Evolutionary conservation across 2,113 vertebrate genomes (phyloP).

Genomic region (Rhinolophus sinicus): DNA sequence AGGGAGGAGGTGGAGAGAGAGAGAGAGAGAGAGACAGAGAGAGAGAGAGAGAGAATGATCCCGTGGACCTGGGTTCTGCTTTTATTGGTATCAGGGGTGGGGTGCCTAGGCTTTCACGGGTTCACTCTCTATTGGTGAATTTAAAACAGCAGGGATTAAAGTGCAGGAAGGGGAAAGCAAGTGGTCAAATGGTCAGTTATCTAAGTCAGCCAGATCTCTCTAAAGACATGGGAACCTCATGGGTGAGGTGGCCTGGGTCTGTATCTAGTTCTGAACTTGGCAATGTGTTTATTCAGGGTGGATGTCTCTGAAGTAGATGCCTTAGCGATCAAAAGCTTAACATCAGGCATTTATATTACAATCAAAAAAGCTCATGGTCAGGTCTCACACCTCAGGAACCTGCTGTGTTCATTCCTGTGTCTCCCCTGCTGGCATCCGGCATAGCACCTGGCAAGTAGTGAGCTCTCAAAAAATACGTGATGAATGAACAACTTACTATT

Average conservation of each 20-base stretch:
- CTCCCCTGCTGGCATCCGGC: not conserved
- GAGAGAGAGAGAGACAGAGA: not conserved
- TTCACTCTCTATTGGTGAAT: not conserved
- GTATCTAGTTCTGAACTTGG: not conserved
- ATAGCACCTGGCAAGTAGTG: not conserved
- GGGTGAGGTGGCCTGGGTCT: not conserved
- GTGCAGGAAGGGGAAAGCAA: not conserved
- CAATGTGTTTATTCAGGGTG: not conserved
- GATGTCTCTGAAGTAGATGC: not conserved
- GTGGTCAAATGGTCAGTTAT: not conserved
- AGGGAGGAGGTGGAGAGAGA: not conserved
- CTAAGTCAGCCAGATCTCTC: not conserved
- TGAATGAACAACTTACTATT: not conserved
- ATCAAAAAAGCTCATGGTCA: not conserved
- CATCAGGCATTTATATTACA: not conserved
- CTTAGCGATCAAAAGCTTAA: not conserved
- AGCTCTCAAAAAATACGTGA: not conserved
- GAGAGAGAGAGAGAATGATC: not conserved
- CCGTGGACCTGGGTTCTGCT: not conserved
- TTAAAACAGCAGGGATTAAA: slow-evolving; percentile 21
- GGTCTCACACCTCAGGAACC: not conserved
- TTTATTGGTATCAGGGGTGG: not conserved
- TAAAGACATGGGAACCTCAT: not conserved
- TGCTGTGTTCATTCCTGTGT: not conserved
- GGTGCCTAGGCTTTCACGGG: not conserved